Evolutionary conservation across 2,888 invertebrate species (phyloP), one percentile per base, ranked within the genome.

Genomic region (Pseudococcus longispinus): DNA sequence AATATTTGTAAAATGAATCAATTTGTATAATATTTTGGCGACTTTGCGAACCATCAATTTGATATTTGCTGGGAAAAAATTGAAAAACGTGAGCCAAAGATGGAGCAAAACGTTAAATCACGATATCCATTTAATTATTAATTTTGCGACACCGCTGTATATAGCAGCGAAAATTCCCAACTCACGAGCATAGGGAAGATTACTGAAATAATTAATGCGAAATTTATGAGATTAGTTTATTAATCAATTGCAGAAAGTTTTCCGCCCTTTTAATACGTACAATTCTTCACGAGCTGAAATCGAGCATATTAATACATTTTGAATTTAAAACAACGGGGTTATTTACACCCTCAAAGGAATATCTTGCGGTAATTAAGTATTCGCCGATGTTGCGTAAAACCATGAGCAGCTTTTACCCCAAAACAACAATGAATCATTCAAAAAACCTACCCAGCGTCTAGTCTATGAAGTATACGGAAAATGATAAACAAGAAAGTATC

Each of bases 341-440:
- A 60, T 60, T 60, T 60, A 60, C 60, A 60, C 23, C 23, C 60
- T 60, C 60, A 23, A 60, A 60, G 60, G 60, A 23, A 60, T 60
- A 60, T 23, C 60, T 60, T 18, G 46, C n/a, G 60, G 60, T 60
- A 60, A 60, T 60, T 60, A 60, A 60, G 60, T 20, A 60, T 60
- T 60, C 20, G 60, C 60, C 60, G 60, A 60, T 60, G 60, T 60
- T 60, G 20, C 20, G 23, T 60, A 23, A 37, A 37, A 23, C 23
- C 9, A 37, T 37, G 37, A 37, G 37, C 60, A 23, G 60, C 9
- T 60, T 60, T 60, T 60, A 60, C 60, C 60, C 60, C 20, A 60
- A 60, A 60, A 60, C 23, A 60, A 60, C 60, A 60, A 60, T 60
- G 60, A 60, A 60, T 60, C 60, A 60, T 60, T 60, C 60, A 60